Evolutionary conservation across 2,888 invertebrate species (phyloP), one percentile per base, ranked within the genome.

Genomic region (Teleiodes luculella): DNA sequence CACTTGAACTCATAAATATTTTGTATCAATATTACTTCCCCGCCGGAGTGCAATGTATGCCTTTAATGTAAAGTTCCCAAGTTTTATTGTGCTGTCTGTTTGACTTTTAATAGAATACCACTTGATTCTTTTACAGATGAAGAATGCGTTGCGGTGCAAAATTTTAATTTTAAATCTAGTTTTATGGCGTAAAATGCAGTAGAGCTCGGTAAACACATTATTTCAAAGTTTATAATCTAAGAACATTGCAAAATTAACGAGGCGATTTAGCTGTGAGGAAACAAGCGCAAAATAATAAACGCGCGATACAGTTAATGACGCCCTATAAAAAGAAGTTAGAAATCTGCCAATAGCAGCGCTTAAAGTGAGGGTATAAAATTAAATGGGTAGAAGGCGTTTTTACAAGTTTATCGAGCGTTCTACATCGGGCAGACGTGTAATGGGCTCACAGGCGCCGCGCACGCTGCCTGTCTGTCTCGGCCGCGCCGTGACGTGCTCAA

Each of bases 341-440:
- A 86, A 87, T 84, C 83, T 86, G 84, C 86, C 88, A 86, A 88
- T 84, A 83, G 81, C 86, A 83, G 79, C 80, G 83, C 83, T 57
- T 85, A 83, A 84, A 83, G 83, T 83, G 76, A 74, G 80, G 82
- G 74, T 83, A 85, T 88, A 88, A 88, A 87, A 87, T 87, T 86
- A 88, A 88, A 87, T 86, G 83, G 83, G 81, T 83, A 83, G 85
- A 86, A 85, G 83, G 85, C 85, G 85, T 86, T 88, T 88, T 87
- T 86, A 87, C 83, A 87, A 88, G 88, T 88, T 88, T 88, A 88
- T 88, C 86, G 88, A 88, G 88, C 89, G 88, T 86, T 86, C 85
- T 69, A 85, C 82, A 86, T 84, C 82, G 81, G 77, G 78, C 79
- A 83, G 87, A 84, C 86, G 78, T 78, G 76, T 87, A 87, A 87